Base-by-base conservation (phyloP, 2,888 invertebrate genomes). In the Orchesella flavescens region DNA sequence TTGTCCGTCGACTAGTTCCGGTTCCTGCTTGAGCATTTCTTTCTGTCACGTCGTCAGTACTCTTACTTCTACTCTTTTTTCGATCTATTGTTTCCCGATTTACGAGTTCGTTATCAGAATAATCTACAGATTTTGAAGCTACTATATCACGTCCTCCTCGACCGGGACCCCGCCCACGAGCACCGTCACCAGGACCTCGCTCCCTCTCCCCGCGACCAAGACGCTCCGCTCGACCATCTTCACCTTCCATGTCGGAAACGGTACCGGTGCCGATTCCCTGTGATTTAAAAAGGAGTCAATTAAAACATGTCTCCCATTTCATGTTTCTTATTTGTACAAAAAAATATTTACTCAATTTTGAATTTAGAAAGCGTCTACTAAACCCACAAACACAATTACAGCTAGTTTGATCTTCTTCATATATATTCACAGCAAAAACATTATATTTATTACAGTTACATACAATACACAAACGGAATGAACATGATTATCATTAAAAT, bases 1-100 rank as follows among this genome's bases (percentile, higher is more conserved):
- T 84, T 61, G 65, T 83, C 49, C 85, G 80, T 76, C 85, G 80
- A 68, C 84, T 85, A 44, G 80, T 83, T 24, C 82, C 76, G 53
- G 79, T 80, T 43, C 78, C 88, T 90, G 91, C 89, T 92, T 91
- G 46, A 91, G 91, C 84, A 89, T 90, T 87, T 89, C 90, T 74
- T 82, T 88, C 88, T 84, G 88, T 88, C 94, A 96, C 96, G 89
- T 96, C 96, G 91, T 96, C 96, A 74, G 96, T 96, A 91, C 96
- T 96, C 91, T 96, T 96, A 88, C 96, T 96, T 90, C 85, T 84
- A 80, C 83, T 87, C 84, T 87, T 87, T 78, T 86, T 88, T 83
- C 87, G 76, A 63, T 88, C 87, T 43, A 87, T 86, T 61, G 86
- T 88, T 66, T 86, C 88, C 72, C 85, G 81, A 74, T 79, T 86